Evolutionary conservation across 1,140 invertebrate species (phyloP).

Genomic region (Sinonovacula constricta): DNA sequence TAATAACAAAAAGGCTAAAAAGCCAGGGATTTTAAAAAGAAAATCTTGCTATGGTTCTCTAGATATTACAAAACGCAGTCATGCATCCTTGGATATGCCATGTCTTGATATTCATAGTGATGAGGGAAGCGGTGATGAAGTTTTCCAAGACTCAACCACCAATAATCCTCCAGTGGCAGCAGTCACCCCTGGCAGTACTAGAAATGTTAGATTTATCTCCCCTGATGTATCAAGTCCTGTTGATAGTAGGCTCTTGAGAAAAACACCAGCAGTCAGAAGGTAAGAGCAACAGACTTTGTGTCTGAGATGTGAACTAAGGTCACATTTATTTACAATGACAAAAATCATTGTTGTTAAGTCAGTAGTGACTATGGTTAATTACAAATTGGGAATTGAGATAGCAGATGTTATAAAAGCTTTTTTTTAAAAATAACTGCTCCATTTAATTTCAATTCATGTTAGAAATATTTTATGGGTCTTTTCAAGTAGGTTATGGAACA

Average conservation of each 20-base stretch:
- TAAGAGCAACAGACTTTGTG: no score
- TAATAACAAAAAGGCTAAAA: neutral
- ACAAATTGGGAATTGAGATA: neutral
- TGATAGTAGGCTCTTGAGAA: neutral
- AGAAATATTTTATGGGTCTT: no score
- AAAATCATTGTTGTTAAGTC: neutral
- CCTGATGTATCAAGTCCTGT: neutral
- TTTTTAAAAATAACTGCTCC: neutral
- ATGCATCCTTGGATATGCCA: neutral
- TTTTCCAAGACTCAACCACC: neutral
- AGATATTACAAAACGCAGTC: conserved; percentile 9
- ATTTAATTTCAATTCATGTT: neutral
- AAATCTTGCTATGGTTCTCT: conserved; percentile 39
- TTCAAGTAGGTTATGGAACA: no score
- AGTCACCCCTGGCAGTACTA: no score
- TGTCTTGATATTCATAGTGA: neutral
- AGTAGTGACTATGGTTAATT: neutral
- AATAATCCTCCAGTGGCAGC: neutral
- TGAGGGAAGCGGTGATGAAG: neutral
- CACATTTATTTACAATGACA: neutral
- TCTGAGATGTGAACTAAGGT: no score
- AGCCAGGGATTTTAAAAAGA: conserved; percentile 35
- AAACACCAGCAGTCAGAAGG: neutral
- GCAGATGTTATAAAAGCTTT: neutral
- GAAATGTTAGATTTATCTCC: neutral